phyloP scores from a whole-genome alignment of 2,888 invertebrate genomes.

The Agrotis exclamationis region DNA sequence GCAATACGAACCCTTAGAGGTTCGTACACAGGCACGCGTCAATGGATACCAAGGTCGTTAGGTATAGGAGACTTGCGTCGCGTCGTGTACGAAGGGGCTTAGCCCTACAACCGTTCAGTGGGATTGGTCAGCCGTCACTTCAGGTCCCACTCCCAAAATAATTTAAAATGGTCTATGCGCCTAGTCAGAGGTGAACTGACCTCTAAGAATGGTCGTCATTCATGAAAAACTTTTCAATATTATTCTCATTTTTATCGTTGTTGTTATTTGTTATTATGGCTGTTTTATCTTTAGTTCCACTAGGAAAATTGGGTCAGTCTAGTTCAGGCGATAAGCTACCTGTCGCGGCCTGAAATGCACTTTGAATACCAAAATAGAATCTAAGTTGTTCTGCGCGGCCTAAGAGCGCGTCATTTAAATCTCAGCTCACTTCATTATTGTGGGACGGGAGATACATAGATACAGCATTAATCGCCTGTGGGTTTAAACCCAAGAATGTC shows the following conservation, averaged over 20 bases:
- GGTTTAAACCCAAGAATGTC: conserved; percentile 36
- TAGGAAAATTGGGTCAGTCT: conserved; percentile 32
- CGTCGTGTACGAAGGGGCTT: too few species aligned
- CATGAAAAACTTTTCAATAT: not conserved
- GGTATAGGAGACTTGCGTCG: too few species aligned
- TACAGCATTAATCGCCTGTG: conserved; percentile 30
- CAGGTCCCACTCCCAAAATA: too few species aligned
- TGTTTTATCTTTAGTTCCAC: conserved; percentile 13
- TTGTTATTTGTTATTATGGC: not conserved
- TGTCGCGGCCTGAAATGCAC: conserved; percentile 33
- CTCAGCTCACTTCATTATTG: conserved; percentile 43
- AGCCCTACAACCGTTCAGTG: too few species aligned
- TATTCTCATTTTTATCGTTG: not conserved
- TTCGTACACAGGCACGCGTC: too few species aligned
- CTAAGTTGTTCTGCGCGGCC: conserved; percentile 34
- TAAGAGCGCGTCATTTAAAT: conserved; percentile 23
- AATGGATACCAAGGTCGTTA: too few species aligned
- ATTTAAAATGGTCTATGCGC: too few species aligned
- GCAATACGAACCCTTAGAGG: too few species aligned
- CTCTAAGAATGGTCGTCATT: too few species aligned
- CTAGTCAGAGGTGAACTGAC: too few species aligned
- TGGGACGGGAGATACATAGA: conserved; percentile 47
- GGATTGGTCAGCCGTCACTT: too few species aligned
- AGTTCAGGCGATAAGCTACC: conserved; percentile 37
- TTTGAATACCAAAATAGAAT: conserved; percentile 49